Evolutionary conservation across 2,797 vertebrate genomes (phyloP).

Genomic region (Hippoglossus hippoglossus): DNA sequence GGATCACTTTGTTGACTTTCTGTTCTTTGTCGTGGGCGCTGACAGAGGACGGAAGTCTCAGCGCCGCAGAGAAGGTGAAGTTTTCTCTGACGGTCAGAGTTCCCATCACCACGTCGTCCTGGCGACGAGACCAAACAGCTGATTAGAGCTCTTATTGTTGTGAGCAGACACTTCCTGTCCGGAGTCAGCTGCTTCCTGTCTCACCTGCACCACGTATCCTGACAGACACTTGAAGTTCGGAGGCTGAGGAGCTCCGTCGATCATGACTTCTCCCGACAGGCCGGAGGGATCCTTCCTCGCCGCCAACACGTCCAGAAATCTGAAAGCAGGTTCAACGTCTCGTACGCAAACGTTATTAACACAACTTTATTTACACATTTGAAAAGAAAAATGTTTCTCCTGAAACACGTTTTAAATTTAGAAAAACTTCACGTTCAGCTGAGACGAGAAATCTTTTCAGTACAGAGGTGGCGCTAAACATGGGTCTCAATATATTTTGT

Average conservation of each 20-base stretch:
- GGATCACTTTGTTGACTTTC: slow-evolving; percentile 87
- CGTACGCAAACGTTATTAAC: no score
- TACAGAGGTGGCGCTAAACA: no score
- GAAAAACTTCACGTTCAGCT: no score
- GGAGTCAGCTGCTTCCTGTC: slow-evolving; percentile 28
- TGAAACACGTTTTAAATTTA: no score
- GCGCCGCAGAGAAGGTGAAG: slow-evolving; percentile 92
- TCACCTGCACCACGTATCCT: slow-evolving; percentile 90
- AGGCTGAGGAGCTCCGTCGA: slow-evolving; percentile 86
- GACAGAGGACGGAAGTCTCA: slow-evolving; percentile 86
- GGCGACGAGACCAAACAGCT: neutral
- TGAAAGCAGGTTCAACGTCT: slow-evolving; percentile 38
- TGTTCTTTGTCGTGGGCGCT: slow-evolving; percentile 82
- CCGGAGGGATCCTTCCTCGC: slow-evolving; percentile 88
- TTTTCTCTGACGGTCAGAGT: slow-evolving; percentile 95
- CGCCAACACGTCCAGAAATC: slow-evolving; percentile 87
- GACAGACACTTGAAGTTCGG: slow-evolving; percentile 90
- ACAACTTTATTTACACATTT: no score
- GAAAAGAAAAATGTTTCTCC: neutral
- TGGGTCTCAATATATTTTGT: no score
- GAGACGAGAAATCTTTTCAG: no score
- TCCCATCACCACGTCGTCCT: slow-evolving; percentile 98
- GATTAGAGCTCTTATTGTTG: slow-evolving; percentile 18
- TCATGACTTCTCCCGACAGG: slow-evolving; percentile 85
- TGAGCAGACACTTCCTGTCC: slow-evolving; percentile 17